phyloP scores from a whole-genome alignment of 2,888 invertebrate species.

The Zootermopsis nevadensis region DNA sequence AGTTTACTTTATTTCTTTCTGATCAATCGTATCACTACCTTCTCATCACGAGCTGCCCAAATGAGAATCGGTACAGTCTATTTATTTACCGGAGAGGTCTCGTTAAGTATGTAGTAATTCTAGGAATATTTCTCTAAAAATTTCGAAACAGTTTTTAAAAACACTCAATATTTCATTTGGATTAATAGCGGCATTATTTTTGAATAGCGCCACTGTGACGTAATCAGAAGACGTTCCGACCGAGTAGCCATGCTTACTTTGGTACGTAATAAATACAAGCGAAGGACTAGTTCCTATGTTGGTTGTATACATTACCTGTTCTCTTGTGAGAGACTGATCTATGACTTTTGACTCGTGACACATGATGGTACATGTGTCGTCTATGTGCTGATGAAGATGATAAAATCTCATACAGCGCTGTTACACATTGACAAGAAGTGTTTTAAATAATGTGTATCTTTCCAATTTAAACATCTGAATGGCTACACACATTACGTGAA shows the following conservation, averaged over 20 bases:
- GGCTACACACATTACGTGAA: no score
- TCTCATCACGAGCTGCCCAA: no score
- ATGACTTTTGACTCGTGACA: constrained; percentile 11
- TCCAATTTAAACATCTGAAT: no score
- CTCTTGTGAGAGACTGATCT: constrained; percentile 16
- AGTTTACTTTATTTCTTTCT: no score
- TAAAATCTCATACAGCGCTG: not conserved
- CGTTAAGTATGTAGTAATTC: no score
- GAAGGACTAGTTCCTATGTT: not conserved
- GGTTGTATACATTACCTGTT: constrained; percentile 31
- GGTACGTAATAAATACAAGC: not conserved
- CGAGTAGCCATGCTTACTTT: constrained; percentile 28
- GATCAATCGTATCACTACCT: no score
- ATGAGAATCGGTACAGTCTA: no score
- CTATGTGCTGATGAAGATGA: constrained; percentile 17
- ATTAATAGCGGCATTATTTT: not conserved
- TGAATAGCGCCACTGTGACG: not conserved
- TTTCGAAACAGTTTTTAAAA: not conserved
- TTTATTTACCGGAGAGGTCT: no score
- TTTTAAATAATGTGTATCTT: no score
- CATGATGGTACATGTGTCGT: not conserved
- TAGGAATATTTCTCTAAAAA: no score
- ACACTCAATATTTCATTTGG: not conserved
- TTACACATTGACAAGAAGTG: not conserved
- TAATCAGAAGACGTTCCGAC: constrained; percentile 36